Percentiles rank a stretch among this genome's conserved stretches.
Conservation (phyloP, 2,797 vertebrate genomes). For the Tapera naevia region DNA sequence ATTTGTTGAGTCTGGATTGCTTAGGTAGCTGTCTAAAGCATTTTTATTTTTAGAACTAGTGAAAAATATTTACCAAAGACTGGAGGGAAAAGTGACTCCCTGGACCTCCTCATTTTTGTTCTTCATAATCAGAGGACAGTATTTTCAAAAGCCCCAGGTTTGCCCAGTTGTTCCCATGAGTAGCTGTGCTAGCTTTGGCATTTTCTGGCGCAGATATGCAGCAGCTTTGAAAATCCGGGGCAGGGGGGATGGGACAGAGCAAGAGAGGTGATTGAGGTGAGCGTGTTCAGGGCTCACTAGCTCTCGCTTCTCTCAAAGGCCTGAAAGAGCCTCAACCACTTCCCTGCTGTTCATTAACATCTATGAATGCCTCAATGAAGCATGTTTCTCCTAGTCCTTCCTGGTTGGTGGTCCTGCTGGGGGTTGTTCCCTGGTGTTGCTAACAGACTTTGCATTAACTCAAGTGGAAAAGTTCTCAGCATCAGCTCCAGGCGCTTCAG, state of each 20-base stretch:
- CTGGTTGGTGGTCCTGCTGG: not conserved
- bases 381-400: not conserved
- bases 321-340: not conserved
- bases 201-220: not conserved
- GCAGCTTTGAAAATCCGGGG: not conserved
- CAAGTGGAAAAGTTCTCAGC: not conserved
- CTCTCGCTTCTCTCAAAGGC: not conserved
- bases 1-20: slow-evolving; percentile 51
- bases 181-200: not conserved
- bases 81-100: not conserved
- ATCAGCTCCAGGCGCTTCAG: not conserved
- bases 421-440: not conserved
- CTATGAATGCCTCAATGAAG: not conserved
- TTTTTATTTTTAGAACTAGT: slow-evolving; percentile 46
- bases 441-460: not conserved
- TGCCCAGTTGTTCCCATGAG: not conserved
- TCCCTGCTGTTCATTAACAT: not conserved
- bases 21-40: slow-evolving; percentile 29
- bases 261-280: not conserved
- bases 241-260: not conserved
- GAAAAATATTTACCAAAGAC: not conserved
- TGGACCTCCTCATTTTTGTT: not conserved
- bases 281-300: not conserved
- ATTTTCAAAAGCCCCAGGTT: not conserved
- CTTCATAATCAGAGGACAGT: not conserved